Conservation (phyloP, 1,140 invertebrate species). For the Apis florea region DNA sequence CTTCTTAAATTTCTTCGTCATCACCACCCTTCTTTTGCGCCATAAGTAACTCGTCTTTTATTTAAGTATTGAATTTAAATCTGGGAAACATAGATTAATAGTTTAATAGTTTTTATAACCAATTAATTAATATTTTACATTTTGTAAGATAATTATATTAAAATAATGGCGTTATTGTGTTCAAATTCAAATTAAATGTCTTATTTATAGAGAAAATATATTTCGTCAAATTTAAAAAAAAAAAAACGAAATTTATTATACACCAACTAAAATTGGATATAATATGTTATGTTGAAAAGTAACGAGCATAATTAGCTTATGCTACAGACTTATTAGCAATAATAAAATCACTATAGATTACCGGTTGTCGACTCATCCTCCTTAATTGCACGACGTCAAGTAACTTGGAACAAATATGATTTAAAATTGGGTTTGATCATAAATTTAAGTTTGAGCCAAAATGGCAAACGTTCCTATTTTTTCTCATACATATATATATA, state of each 20-base stretch:
- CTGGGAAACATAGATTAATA: no score
- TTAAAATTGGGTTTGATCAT: conserved; percentile 52
- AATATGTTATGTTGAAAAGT: conserved; percentile 3
- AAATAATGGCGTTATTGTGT: background rate
- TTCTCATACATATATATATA: no score
- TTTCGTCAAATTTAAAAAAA: background rate
- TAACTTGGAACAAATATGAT: conserved; percentile 49
- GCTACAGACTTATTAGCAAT: conserved; percentile 28
- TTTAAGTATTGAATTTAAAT: conserved; percentile 14
- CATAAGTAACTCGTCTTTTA: conserved; percentile 1
- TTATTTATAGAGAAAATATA: background rate
- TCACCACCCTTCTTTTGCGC: background rate
- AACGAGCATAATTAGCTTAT: conserved; percentile 15
- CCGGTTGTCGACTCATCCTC: conserved; percentile 27
- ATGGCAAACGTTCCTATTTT: conserved; percentile 27
- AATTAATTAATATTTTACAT: background rate
- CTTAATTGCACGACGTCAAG: conserved; percentile 43
- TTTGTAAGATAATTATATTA: background rate
- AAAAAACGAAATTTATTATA: background rate
- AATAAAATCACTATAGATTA: conserved; percentile 19
- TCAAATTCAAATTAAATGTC: background rate
- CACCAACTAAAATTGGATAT: background rate
- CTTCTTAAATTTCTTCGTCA: conserved; percentile 38
- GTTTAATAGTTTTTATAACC: background rate
- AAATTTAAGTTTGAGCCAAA: conserved; percentile 40